Evolutionary conservation across 2,888 invertebrate species (phyloP).

Genomic region (Leucoma salicis): DNA sequence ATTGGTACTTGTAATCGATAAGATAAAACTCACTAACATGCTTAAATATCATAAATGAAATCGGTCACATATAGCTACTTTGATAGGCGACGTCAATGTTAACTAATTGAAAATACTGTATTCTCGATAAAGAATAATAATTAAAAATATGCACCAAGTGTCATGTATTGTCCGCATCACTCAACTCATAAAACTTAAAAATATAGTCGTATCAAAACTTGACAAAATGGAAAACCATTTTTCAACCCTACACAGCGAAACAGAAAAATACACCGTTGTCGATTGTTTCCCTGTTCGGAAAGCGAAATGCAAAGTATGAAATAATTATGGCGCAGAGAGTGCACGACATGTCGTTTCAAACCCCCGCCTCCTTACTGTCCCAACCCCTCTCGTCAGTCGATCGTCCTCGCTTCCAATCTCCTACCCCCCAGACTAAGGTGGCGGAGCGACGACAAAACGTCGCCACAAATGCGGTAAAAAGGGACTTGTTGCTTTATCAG

Average conservation of each 20-base stretch:
- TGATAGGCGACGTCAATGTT: too few relatives aligned
- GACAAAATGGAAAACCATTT: slow-evolving; percentile 39
- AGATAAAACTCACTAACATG: not conserved
- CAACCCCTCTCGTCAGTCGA: slow-evolving; percentile 30
- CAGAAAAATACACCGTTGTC: slow-evolving; percentile 61
- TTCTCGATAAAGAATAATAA: not conserved
- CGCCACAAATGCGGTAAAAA: slow-evolving; percentile 67
- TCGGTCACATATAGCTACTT: not conserved
- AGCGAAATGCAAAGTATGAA: slow-evolving; percentile 72
- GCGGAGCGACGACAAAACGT: slow-evolving; percentile 55
- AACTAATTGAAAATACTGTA: not conserved
- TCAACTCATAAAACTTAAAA: not conserved
- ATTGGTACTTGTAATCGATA: not conserved
- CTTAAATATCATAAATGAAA: not conserved
- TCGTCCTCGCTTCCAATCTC: slow-evolving; percentile 36
- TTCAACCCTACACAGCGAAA: slow-evolving; percentile 50
- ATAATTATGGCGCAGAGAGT: slow-evolving; percentile 72
- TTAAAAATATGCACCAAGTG: not conserved
- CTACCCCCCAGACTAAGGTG: slow-evolving; percentile 37
- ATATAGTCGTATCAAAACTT: slow-evolving; percentile 20
- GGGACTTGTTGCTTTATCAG: slow-evolving; percentile 77
- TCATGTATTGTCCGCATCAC: not conserved
- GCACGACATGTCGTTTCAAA: slow-evolving; percentile 48
- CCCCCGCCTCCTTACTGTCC: slow-evolving; percentile 22
- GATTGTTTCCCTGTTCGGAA: slow-evolving; percentile 66